These are phyloP conservation scores for Rhabdomys dilectus DNA, from an alignment of 2,113 vertebrate species.

Conservation along the genomic window DNA sequence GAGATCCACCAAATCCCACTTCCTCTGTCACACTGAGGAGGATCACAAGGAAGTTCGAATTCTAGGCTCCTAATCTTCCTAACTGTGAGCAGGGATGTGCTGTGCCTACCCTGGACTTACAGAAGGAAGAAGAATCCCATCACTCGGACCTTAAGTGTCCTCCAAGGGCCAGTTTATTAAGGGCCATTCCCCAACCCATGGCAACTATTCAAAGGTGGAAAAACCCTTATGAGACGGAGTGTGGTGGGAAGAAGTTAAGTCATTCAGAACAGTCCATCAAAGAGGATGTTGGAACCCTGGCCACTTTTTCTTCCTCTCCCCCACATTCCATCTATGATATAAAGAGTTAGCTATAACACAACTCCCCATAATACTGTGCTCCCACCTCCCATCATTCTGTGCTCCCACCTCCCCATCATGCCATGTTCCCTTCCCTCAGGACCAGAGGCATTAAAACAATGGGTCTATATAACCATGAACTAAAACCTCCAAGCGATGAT, in stretches of 20 bases:
- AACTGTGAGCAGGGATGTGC: background rate
- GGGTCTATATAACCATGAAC: background rate
- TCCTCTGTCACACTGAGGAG: background rate
- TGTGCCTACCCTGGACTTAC: background rate
- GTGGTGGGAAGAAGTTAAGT: background rate
- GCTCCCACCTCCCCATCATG: background rate
- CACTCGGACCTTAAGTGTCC: background rate
- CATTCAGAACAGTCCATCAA: no score
- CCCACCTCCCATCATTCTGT: no score
- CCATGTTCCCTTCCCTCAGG: background rate
- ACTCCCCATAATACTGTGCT: no score
- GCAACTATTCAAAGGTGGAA: background rate
- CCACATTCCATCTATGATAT: background rate
- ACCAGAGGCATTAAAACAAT: background rate
- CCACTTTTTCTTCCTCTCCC: background rate
- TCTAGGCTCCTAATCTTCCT: background rate
- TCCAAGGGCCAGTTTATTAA: background rate
- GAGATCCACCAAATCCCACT: no score
- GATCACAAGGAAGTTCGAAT: background rate
- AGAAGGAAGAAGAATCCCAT: background rate
- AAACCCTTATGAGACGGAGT: background rate
- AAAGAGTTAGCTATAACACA: fast-evolving
- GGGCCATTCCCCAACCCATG: no score
- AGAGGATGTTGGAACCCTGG: background rate
- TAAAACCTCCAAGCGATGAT: background rate